phyloP scores from a whole-genome alignment of 1,140 invertebrate species.

The Bombus difficillimus region DNA sequence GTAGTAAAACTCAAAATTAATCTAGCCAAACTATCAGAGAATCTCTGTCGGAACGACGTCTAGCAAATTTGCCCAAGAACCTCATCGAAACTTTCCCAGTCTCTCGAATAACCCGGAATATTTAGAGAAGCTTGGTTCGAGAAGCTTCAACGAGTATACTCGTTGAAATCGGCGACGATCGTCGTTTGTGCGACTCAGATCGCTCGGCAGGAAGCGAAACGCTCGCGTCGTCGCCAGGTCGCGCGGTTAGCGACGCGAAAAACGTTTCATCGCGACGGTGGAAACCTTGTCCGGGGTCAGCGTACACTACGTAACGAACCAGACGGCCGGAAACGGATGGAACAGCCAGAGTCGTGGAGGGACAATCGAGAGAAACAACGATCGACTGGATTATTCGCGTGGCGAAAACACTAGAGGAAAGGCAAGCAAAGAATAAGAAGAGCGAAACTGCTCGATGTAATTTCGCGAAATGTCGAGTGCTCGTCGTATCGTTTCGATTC shows the following conservation, averaged over 20 bases:
- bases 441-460: conserved; percentile 27
- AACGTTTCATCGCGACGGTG: conserved; percentile 49
- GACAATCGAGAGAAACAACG: conserved; percentile 4
- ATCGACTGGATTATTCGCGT: conserved; percentile 42
- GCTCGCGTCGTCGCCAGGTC: conserved; percentile 16
- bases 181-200: conserved; percentile 32
- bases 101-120: conserved; percentile 5
- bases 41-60: conserved; percentile 10
- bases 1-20: conserved; percentile 4
- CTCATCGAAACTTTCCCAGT: conserved; percentile 30
- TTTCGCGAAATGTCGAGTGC: conserved; percentile 61
- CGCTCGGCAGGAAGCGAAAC: conserved; percentile 26
- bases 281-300: conserved; percentile 73
- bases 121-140: conserved; percentile 2
- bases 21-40: background rate
- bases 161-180: conserved; percentile 30
- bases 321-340: conserved; percentile 36
- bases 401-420: conserved; percentile 11
- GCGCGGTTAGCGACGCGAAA: conserved; percentile 33
- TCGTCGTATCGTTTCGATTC: conserved; percentile 58
- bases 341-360: conserved; percentile 16
- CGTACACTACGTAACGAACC: conserved; percentile 31
- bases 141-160: background rate
- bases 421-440: background rate
- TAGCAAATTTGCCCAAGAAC: background rate